Evolutionary conservation across 2,888 invertebrate genomes (phyloP).

Genomic region (Dicyrtoma fusca): DNA sequence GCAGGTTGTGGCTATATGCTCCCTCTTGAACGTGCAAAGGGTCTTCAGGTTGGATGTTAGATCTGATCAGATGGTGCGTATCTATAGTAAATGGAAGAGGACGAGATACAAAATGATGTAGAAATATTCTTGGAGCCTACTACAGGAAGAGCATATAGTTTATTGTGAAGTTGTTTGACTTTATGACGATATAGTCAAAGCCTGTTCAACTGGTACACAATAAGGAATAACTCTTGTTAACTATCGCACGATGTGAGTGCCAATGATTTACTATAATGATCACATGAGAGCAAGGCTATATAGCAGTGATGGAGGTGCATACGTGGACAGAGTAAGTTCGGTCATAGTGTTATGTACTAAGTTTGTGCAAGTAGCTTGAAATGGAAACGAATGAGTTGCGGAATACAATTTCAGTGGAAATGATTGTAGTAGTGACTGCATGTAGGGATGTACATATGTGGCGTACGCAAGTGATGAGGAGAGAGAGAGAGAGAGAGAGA

Average conservation of each 20-base stretch:
- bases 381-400: background rate
- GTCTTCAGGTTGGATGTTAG: too few relatives aligned
- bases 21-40: too few relatives aligned
- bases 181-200: slow-evolving; percentile 1
- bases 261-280: background rate
- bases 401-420: too few relatives aligned
- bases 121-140: background rate
- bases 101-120: too few relatives aligned
- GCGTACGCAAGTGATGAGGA: background rate
- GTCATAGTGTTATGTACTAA: too few relatives aligned
- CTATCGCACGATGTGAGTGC: slow-evolving; percentile 4
- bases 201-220: slow-evolving; percentile 17
- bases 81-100: background rate
- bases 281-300: too few relatives aligned
- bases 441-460: background rate
- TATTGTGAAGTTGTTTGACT: slow-evolving; percentile 26
- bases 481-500: background rate
- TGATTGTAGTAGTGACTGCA: too few relatives aligned
- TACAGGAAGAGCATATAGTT: background rate
- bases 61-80: too few relatives aligned
- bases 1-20: background rate
- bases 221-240: slow-evolving; percentile 12
- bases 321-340: too few relatives aligned
- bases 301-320: too few relatives aligned
- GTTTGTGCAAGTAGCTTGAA: background rate